Base-by-base conservation (phyloP, 2,113 vertebrate species). In the Takifugu flavidus region DNA sequence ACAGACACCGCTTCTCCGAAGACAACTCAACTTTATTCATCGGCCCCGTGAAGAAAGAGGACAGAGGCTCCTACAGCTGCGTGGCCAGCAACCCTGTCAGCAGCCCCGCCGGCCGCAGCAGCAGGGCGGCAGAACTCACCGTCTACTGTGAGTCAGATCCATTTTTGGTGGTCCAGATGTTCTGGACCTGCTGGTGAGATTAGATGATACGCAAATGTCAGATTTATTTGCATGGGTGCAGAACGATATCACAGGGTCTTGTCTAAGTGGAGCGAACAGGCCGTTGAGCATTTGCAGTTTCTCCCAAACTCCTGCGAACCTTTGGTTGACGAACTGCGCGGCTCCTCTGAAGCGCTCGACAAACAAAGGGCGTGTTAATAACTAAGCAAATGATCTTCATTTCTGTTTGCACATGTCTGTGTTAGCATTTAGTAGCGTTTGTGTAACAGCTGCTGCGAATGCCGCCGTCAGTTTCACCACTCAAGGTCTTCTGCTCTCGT, bases 101-200 rank as follows among this genome's bases (percentile, higher is more conserved):
- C 64, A 44, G 11, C 20, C 20, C 20, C 20, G 20, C 20, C 12
- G 44, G 39, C 7, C 55, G 7, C 4, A 5, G 25, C 34, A 91
- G 90, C 79, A 50, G 46, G 13, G 25, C 50, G 1, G 25, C 71
- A 60, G 83, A 87, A 0, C 87, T 92, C 53, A 88, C 53, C 14
- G 86, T 93, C 28, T 92, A 84, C 70, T 93, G 92, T 93, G 65
- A 92, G 92, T 92, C 57, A 1, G 13, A 61, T 49, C 15, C 6
- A 25, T 11, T 39, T 39, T 8, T 6, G 6, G 13, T 47, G 45
- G n/a, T 6, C 15, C n/a, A n/a, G n/a, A 7, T n/a, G 2, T 46
- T 27, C 34, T 11, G 34, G 14, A 26, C 42, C 0, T 8, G 5
- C 1, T 4, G 1, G 20, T 46, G 29, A 13, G 61, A 51, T 51